Evolutionary conservation across 2,888 invertebrate genomes (phyloP), one percentile per base, ranked within the genome.

Genomic region (Sesia apiformis): DNA sequence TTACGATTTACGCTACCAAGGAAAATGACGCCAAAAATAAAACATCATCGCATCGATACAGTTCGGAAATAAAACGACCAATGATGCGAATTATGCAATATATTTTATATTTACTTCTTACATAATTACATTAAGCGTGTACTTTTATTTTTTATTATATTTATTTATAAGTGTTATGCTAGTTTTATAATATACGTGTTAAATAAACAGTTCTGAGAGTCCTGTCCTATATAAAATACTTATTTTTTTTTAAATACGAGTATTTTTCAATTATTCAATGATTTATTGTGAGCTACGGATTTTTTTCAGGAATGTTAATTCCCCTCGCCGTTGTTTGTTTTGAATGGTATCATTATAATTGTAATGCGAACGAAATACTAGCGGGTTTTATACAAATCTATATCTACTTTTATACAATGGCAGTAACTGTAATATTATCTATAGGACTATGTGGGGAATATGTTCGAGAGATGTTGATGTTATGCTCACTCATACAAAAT

Each of bases 401-500:
- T n/a, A 5, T 55, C n/a, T n/a, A 50, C 8, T 55, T 58, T 51
- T 57, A 53, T 58, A 50, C 54, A 56, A 61, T 60, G 70, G 69
- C 69, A 70, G 68, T 67, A 66, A 66, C 63, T 63, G 63, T 51
- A 52, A 43, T 46, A 49, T 49, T 52, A 39, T 39, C 5, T 50
- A 41, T 59, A 60, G 60, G 62, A 65, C 62, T 69, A 65, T 66
- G 63, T 72, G 71, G 67, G 66, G 67, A 72, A 62, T 60, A 69
- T 72, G 76, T 66, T 67, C 64, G 74, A 69, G 68, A 62, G 64
- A 67, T 67, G 70, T 61, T 66, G 63, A 63, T 69, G 67, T 64
- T 70, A 66, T 70, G 78, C 71, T 77, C 72, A 76, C 69, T 69
- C 69, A 70, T 76, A 72, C 71, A 78, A 77, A 80, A 78, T 78